Percentiles rank a stretch among this genome's conserved stretches.
Conservation (phyloP, 2,113 vertebrate genomes). For the Grallaria varia region DNA sequence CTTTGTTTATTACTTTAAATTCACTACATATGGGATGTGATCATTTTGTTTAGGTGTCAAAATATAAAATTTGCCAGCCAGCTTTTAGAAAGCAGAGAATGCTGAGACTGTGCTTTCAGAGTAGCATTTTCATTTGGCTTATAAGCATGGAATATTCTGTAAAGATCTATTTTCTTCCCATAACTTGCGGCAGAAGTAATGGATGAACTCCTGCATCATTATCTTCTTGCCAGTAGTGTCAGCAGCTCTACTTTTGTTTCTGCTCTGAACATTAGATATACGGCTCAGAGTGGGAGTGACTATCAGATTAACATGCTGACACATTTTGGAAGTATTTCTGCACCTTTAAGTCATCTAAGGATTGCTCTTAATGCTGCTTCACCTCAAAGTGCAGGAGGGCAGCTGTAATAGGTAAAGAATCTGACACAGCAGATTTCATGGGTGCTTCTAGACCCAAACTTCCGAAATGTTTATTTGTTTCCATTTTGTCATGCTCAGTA, state of each 20-base stretch:
- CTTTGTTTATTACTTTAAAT: neutral
- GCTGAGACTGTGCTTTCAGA: neutral
- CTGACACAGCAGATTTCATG: neutral
- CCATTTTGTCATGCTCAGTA: neutral
- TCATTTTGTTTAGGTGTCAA: neutral
- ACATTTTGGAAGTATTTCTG: neutral
- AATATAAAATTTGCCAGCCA: neutral
- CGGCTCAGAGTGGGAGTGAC: neutral
- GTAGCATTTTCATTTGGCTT: neutral
- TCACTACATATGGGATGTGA: neutral
- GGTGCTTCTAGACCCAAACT: neutral
- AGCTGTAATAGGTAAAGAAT: neutral
- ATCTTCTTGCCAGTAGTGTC: neutral
- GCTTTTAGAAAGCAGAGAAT: neutral
- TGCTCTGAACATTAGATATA: neutral
- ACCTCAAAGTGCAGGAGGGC: neutral
- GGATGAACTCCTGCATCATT: neutral
- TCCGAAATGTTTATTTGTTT: neutral
- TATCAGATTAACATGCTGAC: neutral
- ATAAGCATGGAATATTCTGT: neutral
- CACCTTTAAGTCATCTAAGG: neutral
- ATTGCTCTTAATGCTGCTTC: neutral
- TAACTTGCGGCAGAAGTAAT: neutral
- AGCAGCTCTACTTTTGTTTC: neutral
- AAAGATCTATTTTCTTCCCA: neutral